These are phyloP conservation scores for Sceliomorpha sp. DNA, from an alignment of 2,888 invertebrate genomes.

Conservation along the genomic window DNA sequence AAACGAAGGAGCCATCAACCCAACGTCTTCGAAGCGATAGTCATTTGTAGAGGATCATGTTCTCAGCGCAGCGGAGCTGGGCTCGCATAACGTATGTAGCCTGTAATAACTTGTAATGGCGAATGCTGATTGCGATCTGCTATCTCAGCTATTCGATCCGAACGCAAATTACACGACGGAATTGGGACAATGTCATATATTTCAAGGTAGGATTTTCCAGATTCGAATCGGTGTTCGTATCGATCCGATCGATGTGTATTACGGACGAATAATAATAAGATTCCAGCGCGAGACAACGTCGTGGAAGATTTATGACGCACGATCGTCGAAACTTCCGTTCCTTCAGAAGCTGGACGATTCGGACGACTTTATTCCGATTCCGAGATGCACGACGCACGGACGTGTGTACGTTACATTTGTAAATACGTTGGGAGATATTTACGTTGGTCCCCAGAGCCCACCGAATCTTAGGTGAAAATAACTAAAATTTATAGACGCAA, in stretches of 20 bases:
- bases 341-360: neutral
- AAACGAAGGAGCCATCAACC: too few species aligned
- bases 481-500: too few species aligned
- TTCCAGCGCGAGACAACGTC: neutral
- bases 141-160: constrained; percentile 28
- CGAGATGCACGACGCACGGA: too few species aligned
- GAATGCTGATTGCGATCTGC: constrained; percentile 28
- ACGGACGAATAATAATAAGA: neutral
- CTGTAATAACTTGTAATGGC: constrained; percentile 14
- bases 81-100: neutral
- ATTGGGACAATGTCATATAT: constrained; percentile 27
- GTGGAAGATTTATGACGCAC: neutral
- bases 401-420: too few species aligned
- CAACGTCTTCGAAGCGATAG: too few species aligned
- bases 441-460: too few species aligned
- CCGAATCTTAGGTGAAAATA: too few species aligned
- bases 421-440: too few species aligned
- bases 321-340: neutral
- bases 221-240: neutral
- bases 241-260: constrained; percentile 3
- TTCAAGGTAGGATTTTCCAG: constrained; percentile 7
- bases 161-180: constrained; percentile 22
- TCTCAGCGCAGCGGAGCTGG: too few species aligned
- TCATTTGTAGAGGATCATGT: too few species aligned
- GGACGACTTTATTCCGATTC: too few species aligned